Conservation (phyloP, 1,140 invertebrate species). For the Solenopsis fugax region DNA sequence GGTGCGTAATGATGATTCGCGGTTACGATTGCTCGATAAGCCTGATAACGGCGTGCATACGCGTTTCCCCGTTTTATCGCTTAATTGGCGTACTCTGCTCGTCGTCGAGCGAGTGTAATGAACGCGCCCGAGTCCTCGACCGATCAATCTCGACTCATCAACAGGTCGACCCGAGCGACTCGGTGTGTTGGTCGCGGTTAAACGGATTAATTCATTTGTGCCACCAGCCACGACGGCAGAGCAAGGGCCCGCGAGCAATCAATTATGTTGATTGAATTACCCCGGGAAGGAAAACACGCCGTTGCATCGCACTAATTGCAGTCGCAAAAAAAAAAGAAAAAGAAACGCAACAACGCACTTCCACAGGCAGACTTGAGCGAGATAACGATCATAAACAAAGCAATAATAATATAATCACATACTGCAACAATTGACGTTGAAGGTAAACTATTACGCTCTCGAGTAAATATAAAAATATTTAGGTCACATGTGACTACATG, state of each 20-base stretch:
- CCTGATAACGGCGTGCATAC: constrained; percentile 13
- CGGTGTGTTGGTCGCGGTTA: constrained; percentile 61
- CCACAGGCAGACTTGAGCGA: too few species aligned
- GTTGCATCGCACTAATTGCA: constrained; percentile 23
- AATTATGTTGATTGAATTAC: constrained; percentile 54
- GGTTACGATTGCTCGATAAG: not conserved
- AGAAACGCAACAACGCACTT: not conserved
- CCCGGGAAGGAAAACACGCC: not conserved
- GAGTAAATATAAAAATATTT: not conserved
- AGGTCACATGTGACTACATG: not conserved
- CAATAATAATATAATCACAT: not conserved
- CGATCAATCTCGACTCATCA: constrained; percentile 73
- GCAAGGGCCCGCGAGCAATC: not conserved
- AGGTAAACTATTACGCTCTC: not conserved
- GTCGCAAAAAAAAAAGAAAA: too few species aligned
- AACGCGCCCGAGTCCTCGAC: constrained; percentile 45
- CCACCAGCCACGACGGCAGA: not conserved
- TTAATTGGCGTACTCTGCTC: constrained; percentile 32
- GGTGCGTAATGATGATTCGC: not conserved
- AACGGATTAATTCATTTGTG: constrained; percentile 71
- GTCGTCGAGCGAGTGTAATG: constrained; percentile 62
- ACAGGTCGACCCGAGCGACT: constrained; percentile 68
- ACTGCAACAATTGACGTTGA: not conserved
- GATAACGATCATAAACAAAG: not conserved
- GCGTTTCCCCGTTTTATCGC: constrained; percentile 50